Evolutionary conservation across 37 sponge, comb jelly and placozoan genomes (phyloP).

Genomic region (Halisarca cf. caerulea): DNA sequence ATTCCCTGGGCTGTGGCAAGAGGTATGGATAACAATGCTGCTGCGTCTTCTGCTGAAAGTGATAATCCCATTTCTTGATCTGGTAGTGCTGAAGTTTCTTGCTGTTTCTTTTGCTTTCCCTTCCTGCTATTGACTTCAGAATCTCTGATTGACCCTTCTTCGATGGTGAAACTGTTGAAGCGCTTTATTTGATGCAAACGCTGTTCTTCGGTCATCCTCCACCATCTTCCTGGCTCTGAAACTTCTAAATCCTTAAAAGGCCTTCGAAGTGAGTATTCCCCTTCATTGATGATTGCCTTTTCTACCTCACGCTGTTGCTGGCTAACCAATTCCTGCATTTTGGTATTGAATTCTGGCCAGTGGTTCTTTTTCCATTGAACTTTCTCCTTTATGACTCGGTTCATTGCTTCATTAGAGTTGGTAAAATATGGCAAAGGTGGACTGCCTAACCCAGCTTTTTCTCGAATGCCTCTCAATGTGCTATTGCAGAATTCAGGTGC

Average conservation of each 20-base stretch:
- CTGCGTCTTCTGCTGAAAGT: neutral
- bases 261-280: neutral
- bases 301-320: conserved; percentile 19
- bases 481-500: conserved; percentile 15
- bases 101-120: neutral
- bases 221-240: neutral
- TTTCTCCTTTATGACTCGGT: conserved; percentile 44
- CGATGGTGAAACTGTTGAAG: no score
- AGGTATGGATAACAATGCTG: neutral
- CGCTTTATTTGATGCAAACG: neutral
- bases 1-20: no score
- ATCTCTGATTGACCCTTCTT: no score
- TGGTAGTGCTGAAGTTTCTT: no score
- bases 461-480: conserved; percentile 23
- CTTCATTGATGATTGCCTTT: no score
- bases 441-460: conserved; percentile 42
- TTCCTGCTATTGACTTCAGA: no score
- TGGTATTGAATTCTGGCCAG: conserved; percentile 43
- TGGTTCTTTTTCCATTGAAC: conserved; percentile 39
- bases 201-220: neutral
- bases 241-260: neutral
- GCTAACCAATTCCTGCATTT: conserved; percentile 8
- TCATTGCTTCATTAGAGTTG: conserved; percentile 40
- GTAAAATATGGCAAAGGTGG: conserved; percentile 47
- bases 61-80: neutral